Base-by-base conservation (phyloP, 2,113 vertebrate genomes). In the Pteruthius melanotis region DNA sequence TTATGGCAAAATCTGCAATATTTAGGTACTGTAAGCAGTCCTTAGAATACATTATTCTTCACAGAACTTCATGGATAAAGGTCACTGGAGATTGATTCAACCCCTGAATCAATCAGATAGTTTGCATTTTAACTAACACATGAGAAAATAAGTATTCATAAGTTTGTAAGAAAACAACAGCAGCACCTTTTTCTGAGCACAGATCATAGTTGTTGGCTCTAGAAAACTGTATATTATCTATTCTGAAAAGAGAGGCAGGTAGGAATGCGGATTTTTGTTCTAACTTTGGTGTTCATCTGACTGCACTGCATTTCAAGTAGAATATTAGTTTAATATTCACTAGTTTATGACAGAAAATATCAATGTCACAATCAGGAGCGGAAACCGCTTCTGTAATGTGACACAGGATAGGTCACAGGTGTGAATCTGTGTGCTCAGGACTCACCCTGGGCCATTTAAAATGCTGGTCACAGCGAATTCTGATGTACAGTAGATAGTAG, bases 401-500 rank as follows among this genome's bases (percentile, higher is more conserved):
- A 70, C 82, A 77, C 26, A 16, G 0, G 1, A 26, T 80, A 80
- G 60, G 61, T 83, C 47, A 90, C 76, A 88, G 87, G 79, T 88
- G 68, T 74, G 95, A 84, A 57, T 89, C 53, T 68, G 26, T 52
- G 33, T 52, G 35, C 59, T 70, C 68, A 83, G 64, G 85, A 78
- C 50, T 68, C 82, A 83, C 30, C 15, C 71, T 81, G 60, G 24
- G 22, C 60, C 90, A 37, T 91, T 96, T 95, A 80, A 94, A 93
- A 97, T 95, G 87, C 94, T 86, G 56, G 63, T 96, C 95, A 96
- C 85, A 93, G 75, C 0, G 0, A 88, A 80, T 60, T 52, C 60
- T 72, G 85, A 93, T 83, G 52, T 96, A 95, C 59, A 86, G 90
- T 90, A 93, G 90, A 78, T 81, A 45, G 95, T 95, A 95, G 59